Evolutionary conservation across 2,113 vertebrate genomes (phyloP).

Genomic region (Hemiscyllium ocellatum): DNA sequence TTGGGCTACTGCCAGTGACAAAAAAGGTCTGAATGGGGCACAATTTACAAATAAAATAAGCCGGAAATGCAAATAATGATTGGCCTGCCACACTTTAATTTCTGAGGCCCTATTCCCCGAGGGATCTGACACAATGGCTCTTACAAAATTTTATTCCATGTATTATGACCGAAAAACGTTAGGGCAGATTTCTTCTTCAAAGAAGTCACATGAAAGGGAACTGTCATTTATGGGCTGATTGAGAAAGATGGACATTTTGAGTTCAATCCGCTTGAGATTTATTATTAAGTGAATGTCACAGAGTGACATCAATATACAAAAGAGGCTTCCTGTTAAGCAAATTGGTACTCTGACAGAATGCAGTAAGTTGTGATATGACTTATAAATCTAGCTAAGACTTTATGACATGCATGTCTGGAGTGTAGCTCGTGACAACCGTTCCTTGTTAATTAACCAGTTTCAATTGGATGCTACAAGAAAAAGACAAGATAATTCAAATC

Average conservation of each 20-base stretch:
- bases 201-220: constrained; percentile 24
- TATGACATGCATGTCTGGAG: background rate
- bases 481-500: background rate
- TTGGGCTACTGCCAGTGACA: no score
- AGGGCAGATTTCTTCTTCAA: background rate
- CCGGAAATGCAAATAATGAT: background rate
- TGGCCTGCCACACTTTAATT: background rate
- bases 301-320: constrained; percentile 11
- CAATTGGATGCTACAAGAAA: background rate
- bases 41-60: background rate
- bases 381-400: background rate
- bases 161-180: background rate
- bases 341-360: background rate
- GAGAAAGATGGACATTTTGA: background rate
- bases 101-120: background rate
- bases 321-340: background rate
- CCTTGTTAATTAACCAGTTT: background rate
- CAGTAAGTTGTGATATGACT: background rate
- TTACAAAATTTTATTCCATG: background rate
- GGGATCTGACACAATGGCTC: background rate
- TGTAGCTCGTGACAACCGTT: background rate
- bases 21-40: background rate
- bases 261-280: constrained; percentile 1
- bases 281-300: constrained; percentile 9
- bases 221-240: background rate